phyloP scores from a whole-genome alignment of 1,140 invertebrate genomes.

The Marisa cornuarietis region DNA sequence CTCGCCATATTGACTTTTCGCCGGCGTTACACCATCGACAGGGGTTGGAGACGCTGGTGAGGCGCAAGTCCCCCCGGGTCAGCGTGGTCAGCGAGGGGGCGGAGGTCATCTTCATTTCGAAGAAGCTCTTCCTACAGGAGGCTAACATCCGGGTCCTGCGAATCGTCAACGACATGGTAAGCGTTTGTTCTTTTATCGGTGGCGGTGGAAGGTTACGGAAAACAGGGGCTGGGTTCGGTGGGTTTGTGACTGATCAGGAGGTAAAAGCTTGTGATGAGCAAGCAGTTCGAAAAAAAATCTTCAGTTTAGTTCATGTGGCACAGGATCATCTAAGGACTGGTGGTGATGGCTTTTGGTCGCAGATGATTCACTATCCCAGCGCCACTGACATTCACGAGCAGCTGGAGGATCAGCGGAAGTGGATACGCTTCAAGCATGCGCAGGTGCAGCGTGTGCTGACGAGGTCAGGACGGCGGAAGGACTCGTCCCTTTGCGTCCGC shows the following conservation, averaged over 20 bases:
- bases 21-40: slow-evolving; percentile 16
- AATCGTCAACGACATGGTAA: slow-evolving; percentile 51
- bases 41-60: slow-evolving; percentile 51
- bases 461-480: neutral
- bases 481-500: neutral
- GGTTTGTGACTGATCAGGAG: neutral
- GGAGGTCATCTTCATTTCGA: slow-evolving; percentile 58
- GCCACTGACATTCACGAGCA: slow-evolving; percentile 43
- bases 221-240: neutral
- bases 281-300: neutral
- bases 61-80: slow-evolving; percentile 30
- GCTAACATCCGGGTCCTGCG: slow-evolving; percentile 50
- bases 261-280: no score
- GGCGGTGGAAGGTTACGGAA: neutral
- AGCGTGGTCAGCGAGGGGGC: slow-evolving; percentile 56
- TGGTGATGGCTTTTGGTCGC: slow-evolving; percentile 1
- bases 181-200: neutral
- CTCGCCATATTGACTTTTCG: no score
- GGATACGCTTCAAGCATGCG: slow-evolving; percentile 44
- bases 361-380: slow-evolving; percentile 48
- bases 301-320: neutral
- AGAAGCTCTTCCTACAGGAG: slow-evolving; percentile 51
- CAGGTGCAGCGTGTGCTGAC: slow-evolving; percentile 33
- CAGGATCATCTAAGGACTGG: neutral
- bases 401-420: slow-evolving; percentile 39